These are phyloP conservation scores for Tuta absoluta DNA, from an alignment of 2,888 invertebrate species.

Conservation along the genomic window DNA sequence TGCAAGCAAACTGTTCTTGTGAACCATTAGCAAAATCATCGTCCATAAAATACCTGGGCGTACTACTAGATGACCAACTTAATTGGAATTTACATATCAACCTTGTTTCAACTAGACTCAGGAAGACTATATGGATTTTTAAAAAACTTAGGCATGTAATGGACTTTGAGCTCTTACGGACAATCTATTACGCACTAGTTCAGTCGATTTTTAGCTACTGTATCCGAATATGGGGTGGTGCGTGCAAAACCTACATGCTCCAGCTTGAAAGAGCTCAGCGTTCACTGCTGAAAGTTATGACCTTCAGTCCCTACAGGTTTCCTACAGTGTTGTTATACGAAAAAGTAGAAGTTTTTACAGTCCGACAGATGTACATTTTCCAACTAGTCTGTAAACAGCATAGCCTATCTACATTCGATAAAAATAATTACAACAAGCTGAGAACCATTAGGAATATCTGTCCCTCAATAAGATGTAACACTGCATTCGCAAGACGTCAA, in stretches of 20 bases:
- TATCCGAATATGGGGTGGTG: background rate
- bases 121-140: slow-evolving; percentile 9
- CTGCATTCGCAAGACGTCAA: too few relatives aligned
- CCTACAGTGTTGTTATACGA: too few relatives aligned
- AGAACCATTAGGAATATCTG: too few relatives aligned
- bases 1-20: background rate
- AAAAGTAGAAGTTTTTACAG: too few relatives aligned
- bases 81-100: slow-evolving; percentile 5
- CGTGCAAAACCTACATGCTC: background rate
- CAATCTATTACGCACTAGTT: background rate
- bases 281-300: too few relatives aligned
- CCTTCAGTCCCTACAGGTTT: too few relatives aligned
- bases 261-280: too few relatives aligned
- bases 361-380: too few relatives aligned
- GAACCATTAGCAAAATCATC: background rate
- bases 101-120: background rate
- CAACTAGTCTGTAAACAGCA: too few relatives aligned
- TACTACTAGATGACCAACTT: background rate
- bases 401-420: too few relatives aligned
- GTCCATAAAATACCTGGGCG: background rate
- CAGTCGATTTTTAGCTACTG: background rate
- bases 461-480: too few relatives aligned
- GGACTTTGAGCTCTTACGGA: background rate
- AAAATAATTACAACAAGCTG: too few relatives aligned
- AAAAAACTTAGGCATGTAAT: slow-evolving; percentile 6